Base-by-base conservation (phyloP, 2,888 invertebrate species). In the Synanthedon vespiformis region DNA sequence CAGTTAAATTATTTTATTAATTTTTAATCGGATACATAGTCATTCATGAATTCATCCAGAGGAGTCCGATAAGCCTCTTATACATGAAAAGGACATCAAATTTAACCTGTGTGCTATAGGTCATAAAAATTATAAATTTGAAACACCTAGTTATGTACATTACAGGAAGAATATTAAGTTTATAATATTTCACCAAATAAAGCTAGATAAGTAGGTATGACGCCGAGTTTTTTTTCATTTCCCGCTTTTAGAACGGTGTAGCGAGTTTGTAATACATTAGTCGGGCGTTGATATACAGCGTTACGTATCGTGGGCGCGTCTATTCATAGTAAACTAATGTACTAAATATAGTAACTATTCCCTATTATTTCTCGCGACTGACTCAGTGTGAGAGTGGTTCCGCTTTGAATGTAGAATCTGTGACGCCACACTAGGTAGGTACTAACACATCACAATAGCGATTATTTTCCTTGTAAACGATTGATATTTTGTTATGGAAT, bases 311-410 rank as follows among this genome's bases (percentile, higher is more conserved):
- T 80, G 78, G 78, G 78, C 77, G 80, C 70, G 67, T 79, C 85
- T 86, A 86, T 86, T 86, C 81, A 82, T 84, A 85, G 84, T 74
- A 44, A 11, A 65, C 76, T 77, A 77, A 83, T 82, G 73, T 75
- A 80, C 86, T 87, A 87, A 80, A 85, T 86, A 80, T 86, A 86
- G 86, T 75, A 71, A 61, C 77, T 72, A 82, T 80, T 80, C 83
- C 81, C 81, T 82, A 83, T 81, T 84, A 81, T 85, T 82, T 76
- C 79, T 73, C 66, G 73, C 67, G 71, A 74, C 80, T 80, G 80
- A 80, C 72, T 82, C 80, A 79, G 68, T 68, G 60, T 58, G 48
- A 57, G 69, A 72, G 74, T 61, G 62, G 68, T 77, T 78, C 75
- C 77, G 75, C 67, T 78, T 77, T 65, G 67, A 71, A 74, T 70